phyloP scores from a whole-genome alignment of 1,140 invertebrate species.

The Nasonia giraulti region DNA sequence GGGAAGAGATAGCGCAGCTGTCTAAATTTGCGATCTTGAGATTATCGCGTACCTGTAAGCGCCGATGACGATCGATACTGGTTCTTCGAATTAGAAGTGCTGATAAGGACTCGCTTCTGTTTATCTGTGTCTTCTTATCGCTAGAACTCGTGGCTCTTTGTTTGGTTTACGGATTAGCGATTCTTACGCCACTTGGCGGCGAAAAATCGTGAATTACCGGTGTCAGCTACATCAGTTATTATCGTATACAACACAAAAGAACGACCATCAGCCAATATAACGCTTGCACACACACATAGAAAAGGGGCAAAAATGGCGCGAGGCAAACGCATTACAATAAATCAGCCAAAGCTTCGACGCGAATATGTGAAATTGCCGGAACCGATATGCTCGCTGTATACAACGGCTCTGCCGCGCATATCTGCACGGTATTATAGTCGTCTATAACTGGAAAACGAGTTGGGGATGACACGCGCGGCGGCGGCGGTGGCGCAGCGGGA shows the following conservation, averaged over 20 bases:
- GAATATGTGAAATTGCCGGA: conserved; percentile 73
- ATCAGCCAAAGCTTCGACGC: conserved; percentile 65
- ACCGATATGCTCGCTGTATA: conserved; percentile 69
- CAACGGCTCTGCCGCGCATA: conserved; percentile 59
- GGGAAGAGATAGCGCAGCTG: background rate
- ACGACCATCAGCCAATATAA: background rate
- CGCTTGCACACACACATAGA: background rate
- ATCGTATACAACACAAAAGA: background rate
- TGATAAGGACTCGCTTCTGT: too few relatives aligned
- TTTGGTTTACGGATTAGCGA: too few relatives aligned
- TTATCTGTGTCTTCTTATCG: too few relatives aligned
- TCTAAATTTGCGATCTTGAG: background rate
- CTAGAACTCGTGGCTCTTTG: too few relatives aligned
- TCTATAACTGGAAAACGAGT: conserved; percentile 40
- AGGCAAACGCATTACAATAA: conserved; percentile 70
- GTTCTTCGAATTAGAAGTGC: too few relatives aligned
- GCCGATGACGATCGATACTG: too few relatives aligned
- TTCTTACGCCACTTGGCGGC: background rate
- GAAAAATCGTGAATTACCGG: background rate
- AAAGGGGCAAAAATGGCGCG: conserved; percentile 52
- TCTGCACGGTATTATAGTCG: background rate
- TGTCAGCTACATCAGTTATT: background rate
- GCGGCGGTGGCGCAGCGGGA: background rate
- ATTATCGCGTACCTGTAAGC: too few relatives aligned
- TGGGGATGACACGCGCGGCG: conserved; percentile 36